These are phyloP conservation scores for Avahi laniger DNA, from an alignment of 2,797 vertebrate genomes.

Conservation along the genomic window DNA sequence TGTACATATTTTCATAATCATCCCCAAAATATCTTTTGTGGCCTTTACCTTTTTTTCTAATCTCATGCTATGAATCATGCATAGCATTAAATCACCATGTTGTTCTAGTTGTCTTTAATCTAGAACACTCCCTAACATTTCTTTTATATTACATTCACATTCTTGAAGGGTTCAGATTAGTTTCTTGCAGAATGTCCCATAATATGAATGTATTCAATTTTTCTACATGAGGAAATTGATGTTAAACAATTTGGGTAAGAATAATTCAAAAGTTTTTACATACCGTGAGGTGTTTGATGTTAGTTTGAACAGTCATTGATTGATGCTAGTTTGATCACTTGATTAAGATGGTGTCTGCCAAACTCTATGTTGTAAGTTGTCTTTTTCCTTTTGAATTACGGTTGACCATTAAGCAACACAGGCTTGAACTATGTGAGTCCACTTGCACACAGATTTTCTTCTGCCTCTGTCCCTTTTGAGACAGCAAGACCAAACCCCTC, in stretches of 20 bases:
- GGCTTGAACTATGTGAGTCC: too few relatives aligned
- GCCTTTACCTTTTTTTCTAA: not conserved
- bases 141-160: not conserved
- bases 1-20: not conserved
- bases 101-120: not conserved
- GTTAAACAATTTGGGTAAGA: not conserved
- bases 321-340: not conserved
- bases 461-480: too few relatives aligned
- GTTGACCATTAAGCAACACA: too few relatives aligned
- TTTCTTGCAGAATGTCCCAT: not conserved
- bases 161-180: not conserved
- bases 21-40: not conserved
- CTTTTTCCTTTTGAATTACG: not conserved
- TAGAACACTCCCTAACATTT: not conserved
- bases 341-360: not conserved
- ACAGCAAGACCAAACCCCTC: too few relatives aligned
- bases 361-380: not conserved
- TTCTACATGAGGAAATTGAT: not conserved
- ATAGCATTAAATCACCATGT: not conserved
- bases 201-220: not conserved
- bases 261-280: not conserved
- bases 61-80: not conserved
- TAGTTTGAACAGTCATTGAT: not conserved
- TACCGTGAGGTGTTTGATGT: not conserved
- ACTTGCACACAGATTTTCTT: too few relatives aligned